Conservation (phyloP, 92 coral and sea anemone species). For the Porites lobata region DNA sequence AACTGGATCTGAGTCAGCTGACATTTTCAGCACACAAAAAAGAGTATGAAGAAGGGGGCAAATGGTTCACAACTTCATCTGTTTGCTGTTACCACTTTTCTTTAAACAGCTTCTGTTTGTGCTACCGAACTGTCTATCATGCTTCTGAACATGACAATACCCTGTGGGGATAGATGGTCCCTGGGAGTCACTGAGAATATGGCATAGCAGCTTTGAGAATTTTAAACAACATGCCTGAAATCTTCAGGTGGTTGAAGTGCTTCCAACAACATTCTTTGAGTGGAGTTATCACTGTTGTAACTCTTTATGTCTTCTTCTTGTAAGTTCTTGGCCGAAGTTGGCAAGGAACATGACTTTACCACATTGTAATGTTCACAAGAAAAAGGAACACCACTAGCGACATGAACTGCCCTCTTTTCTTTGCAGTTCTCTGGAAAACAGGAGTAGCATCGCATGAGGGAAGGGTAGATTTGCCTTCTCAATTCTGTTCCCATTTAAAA, state of each 20-base stretch:
- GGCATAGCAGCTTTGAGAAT: constrained; percentile 1
- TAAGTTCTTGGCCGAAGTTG: not conserved
- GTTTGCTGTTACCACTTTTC: not conserved
- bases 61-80: not conserved
- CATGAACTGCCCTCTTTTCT: not conserved
- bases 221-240: not conserved
- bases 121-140: not conserved
- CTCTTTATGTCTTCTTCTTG: not conserved
- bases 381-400: not conserved
- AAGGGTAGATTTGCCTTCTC: no score
- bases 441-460: no score
- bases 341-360: not conserved
- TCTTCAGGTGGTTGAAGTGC: not conserved
- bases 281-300: not conserved
- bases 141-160: not conserved
- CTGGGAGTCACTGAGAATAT: not conserved
- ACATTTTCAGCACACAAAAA: not conserved
- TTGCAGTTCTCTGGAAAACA: not conserved
- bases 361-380: not conserved
- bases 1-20: not conserved
- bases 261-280: not conserved
- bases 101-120: not conserved
- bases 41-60: not conserved
- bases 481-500: no score
- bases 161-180: constrained; percentile 18